A percentile compares a stretch with the other conserved stretches of the same genome.
Conservation (phyloP, 2,113 vertebrate species). For the Centrocercus urophasianus region DNA sequence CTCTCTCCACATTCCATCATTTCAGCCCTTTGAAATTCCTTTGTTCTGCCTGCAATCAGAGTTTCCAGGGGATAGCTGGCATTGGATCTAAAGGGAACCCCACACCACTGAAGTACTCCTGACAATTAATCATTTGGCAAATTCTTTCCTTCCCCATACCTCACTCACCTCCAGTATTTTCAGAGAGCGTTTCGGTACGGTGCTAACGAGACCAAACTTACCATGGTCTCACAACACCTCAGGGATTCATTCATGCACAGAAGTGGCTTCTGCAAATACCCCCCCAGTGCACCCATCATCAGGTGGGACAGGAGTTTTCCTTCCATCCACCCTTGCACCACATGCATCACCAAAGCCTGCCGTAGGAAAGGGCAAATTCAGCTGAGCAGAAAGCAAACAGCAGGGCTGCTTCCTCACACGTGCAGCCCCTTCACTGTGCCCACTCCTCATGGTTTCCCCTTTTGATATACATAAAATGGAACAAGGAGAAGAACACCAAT, state of each 20-base stretch:
- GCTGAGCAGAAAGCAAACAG: background rate
- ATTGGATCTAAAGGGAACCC: slow-evolving; percentile 74
- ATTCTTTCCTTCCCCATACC: slow-evolving; percentile 52
- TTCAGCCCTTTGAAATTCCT: slow-evolving; percentile 72
- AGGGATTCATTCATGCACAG: background rate
- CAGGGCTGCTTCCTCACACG: background rate
- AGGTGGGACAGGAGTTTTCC: background rate
- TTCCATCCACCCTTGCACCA: background rate
- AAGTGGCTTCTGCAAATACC: background rate
- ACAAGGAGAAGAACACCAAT: background rate
- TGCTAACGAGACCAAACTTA: slow-evolving; percentile 21
- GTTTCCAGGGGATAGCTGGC: slow-evolving; percentile 74
- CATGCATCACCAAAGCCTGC: background rate
- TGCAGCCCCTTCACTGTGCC: background rate
- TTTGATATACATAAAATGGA: background rate
- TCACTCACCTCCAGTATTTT: slow-evolving; percentile 14
- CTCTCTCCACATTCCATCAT: slow-evolving; percentile 74
- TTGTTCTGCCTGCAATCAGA: slow-evolving; percentile 72
- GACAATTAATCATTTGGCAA: slow-evolving; percentile 74
- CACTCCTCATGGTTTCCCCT: background rate
- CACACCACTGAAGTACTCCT: slow-evolving; percentile 56
- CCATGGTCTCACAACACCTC: background rate
- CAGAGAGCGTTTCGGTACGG: slow-evolving; percentile 39
- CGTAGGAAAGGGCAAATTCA: background rate
- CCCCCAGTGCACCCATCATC: background rate